These are phyloP conservation scores for Drosophila ezoana DNA, from an alignment of 2,888 invertebrate genomes.

Conservation along the genomic window DNA sequence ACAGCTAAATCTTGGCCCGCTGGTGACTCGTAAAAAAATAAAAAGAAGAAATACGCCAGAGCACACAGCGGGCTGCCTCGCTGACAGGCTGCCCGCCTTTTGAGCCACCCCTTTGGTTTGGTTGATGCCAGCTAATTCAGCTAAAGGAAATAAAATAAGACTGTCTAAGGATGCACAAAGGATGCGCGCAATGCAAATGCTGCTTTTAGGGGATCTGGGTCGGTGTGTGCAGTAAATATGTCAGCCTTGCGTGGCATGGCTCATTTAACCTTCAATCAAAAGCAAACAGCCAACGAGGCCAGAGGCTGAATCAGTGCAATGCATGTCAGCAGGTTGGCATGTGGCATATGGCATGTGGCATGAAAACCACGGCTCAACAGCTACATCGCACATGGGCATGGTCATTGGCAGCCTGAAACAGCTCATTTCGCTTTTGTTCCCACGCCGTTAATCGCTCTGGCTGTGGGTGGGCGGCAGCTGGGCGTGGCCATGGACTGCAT, in stretches of 20 bases:
- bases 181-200: slow-evolving; percentile 52
- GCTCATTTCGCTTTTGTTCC: slow-evolving; percentile 26
- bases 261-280: slow-evolving; percentile 82
- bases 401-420: slow-evolving; percentile 57
- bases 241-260: slow-evolving; percentile 50
- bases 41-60: slow-evolving; percentile 20
- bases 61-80: slow-evolving; percentile 16
- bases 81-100: slow-evolving; percentile 2
- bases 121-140: slow-evolving; percentile 71
- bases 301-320: slow-evolving; percentile 47
- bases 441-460: slow-evolving; percentile 38
- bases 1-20: slow-evolving; percentile 32
- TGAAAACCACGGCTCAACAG: slow-evolving; percentile 20
- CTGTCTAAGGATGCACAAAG: slow-evolving; percentile 63
- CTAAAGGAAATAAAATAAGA: slow-evolving; percentile 69
- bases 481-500: slow-evolving; percentile 26
- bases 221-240: slow-evolving; percentile 18
- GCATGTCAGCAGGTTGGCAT: slow-evolving; percentile 21
- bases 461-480: slow-evolving; percentile 6
- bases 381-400: slow-evolving; percentile 44
- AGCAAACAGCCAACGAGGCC: slow-evolving; percentile 55
- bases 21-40: slow-evolving; percentile 40
- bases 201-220: slow-evolving; percentile 19
- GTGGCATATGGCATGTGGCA: slow-evolving; percentile 13
- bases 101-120: slow-evolving; percentile 46